Percentiles rank a stretch among this genome's conserved stretches.
phyloP scores from a whole-genome alignment of 2,113 vertebrate species.

The Ctenomys sociabilis region DNA sequence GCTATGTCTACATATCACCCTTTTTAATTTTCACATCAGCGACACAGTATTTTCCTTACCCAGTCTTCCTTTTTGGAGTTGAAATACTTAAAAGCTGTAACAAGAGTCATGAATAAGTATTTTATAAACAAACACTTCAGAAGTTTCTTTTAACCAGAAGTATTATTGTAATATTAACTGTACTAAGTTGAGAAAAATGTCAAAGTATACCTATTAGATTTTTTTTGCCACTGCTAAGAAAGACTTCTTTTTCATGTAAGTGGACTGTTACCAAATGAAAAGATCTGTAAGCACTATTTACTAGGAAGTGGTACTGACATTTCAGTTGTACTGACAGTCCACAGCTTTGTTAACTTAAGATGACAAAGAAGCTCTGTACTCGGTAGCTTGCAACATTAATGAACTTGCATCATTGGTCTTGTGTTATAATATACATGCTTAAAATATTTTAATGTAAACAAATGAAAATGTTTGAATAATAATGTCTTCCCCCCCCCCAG shows the following conservation, averaged over 20 bases:
- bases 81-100: constrained; percentile 80
- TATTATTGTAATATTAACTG: constrained; percentile 46
- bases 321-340: constrained; percentile 5
- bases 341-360: constrained; percentile 60
- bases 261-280: constrained; percentile 28
- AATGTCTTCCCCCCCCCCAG: constrained; percentile 78
- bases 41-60: constrained; percentile 81
- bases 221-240: constrained; percentile 51
- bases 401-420: constrained; percentile 20
- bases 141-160: constrained; percentile 62
- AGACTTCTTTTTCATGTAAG: constrained; percentile 46
- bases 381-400: constrained; percentile 50
- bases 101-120: constrained; percentile 56
- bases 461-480: constrained; percentile 60
- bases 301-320: constrained; percentile 28
- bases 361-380: constrained; percentile 39
- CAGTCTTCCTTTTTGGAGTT: constrained; percentile 82
- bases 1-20: constrained; percentile 79
- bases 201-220: constrained; percentile 3
- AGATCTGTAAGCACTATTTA: background rate
- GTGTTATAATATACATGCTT: constrained; percentile 54
- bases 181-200: constrained; percentile 52
- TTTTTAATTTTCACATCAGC: constrained; percentile 79
- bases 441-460: constrained; percentile 51
- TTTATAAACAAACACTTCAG: constrained; percentile 63